These are phyloP conservation scores for Phacellophora camtschatica DNA, from an alignment of 30 jellyfish, hydroid and myxozoan species.

Conservation along the genomic window DNA sequence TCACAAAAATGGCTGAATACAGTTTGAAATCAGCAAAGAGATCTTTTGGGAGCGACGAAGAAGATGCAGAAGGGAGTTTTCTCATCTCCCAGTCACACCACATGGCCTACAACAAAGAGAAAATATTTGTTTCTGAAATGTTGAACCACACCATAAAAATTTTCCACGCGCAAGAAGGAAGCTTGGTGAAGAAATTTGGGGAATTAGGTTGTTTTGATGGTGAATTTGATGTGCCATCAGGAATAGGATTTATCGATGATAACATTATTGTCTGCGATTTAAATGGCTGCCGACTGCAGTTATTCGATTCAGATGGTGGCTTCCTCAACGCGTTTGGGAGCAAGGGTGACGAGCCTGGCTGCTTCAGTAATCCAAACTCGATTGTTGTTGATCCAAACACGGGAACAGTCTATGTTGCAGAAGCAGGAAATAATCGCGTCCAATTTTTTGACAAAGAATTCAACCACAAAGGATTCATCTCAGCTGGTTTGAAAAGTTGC, in stretches of 20 bases:
- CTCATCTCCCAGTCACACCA: conserved; percentile 79
- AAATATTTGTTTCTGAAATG: conserved; percentile 62
- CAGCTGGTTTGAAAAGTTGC: conserved; percentile 43
- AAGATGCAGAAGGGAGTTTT: conserved; percentile 46
- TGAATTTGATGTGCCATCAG: conserved; percentile 65
- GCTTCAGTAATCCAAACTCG: conserved; percentile 49
- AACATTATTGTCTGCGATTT: conserved; percentile 42
- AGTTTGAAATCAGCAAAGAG: conserved; percentile 28
- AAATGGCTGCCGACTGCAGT: conserved; percentile 50
- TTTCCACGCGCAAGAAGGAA: conserved; percentile 50
- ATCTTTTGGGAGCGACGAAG: conserved; percentile 37
- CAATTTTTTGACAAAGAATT: conserved; percentile 55
- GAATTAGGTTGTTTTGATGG: conserved; percentile 70
- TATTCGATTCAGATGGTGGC: conserved; percentile 37
- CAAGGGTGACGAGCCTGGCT: conserved; percentile 68
- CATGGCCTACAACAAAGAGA: conserved; percentile 57
- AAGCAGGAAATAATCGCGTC: conserved; percentile 50
- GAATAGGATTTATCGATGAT: conserved; percentile 52
- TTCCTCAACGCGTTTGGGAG: conserved; percentile 49
- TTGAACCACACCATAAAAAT: conserved; percentile 57
- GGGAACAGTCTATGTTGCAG: conserved; percentile 23
- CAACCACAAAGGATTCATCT: conserved; percentile 47
- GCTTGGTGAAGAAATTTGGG: conserved; percentile 35
- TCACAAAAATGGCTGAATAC: conserved; percentile 69
- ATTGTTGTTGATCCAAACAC: conserved; percentile 30